Evolutionary conservation across 2,888 invertebrate genomes (phyloP).

Genomic region (Apantesis nais): DNA sequence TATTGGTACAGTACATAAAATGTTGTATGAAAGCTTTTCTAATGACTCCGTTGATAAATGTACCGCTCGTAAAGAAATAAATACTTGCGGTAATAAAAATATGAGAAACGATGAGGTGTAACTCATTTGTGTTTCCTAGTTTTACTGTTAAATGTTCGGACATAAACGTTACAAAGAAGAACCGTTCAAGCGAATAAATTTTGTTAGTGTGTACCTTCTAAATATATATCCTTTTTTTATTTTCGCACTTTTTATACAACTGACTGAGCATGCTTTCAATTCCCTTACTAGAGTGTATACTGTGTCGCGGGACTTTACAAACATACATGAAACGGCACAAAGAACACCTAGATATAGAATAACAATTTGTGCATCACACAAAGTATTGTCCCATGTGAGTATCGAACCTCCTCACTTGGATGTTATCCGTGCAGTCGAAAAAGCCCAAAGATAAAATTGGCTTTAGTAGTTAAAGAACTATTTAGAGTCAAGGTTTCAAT

Average conservation of each 20-base stretch:
- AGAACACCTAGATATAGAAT: too few species aligned
- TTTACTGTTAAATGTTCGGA: conserved; percentile 10
- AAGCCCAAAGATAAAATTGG: too few species aligned
- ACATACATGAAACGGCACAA: too few species aligned
- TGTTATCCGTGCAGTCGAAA: too few species aligned
- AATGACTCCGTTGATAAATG: conserved; percentile 37
- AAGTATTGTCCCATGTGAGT: too few species aligned
- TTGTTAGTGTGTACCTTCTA: background rate
- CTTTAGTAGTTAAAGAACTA: too few species aligned
- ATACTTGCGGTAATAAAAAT: conserved; percentile 18
- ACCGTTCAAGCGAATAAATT: background rate
- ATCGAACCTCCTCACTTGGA: too few species aligned
- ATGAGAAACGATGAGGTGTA: conserved; percentile 13
- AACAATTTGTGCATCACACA: too few species aligned
- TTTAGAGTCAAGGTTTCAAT: too few species aligned
- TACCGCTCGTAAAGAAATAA: conserved; percentile 22
- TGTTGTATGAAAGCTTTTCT: conserved; percentile 37
- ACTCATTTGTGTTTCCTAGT: conserved; percentile 20
- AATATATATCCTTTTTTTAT: background rate
- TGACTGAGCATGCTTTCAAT: background rate
- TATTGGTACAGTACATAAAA: conserved; percentile 46
- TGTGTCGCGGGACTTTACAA: too few species aligned
- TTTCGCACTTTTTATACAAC: conserved; percentile 17
- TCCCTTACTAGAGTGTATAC: too few species aligned
- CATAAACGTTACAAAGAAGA: conserved; percentile 1